Base-by-base conservation (phyloP, 2,113 vertebrate species). In the Coptodon rendalli region DNA sequence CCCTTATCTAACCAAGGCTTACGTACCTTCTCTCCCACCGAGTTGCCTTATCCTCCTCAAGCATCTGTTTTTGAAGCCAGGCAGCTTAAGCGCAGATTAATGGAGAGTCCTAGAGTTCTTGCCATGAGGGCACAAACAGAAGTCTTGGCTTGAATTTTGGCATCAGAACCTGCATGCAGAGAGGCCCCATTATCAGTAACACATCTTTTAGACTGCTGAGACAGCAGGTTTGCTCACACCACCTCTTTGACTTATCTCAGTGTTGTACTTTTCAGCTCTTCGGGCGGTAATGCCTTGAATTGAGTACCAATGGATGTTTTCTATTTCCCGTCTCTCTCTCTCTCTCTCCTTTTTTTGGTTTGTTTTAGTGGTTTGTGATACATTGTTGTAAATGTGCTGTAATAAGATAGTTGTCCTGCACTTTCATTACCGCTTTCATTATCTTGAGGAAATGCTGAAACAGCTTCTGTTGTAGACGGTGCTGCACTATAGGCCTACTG, bases 21-120 rank as follows among this genome's bases (percentile, higher is more conserved):
- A 93, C 86, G 89, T 87, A 54, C 86, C 92, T 90, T 48, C 83
- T 89, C 90, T 92, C 93, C 94, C 87, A 91, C 93, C n/a, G 94
- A 87, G 95, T 87, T 84, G 89, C 91, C 92, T 96, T 95, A 96
- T 96, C 94, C 94, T 90, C 78, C 88, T 92, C 86, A 82, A 94
- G 90, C 95, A 95, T 96, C 94, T 95, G 96, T 94, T 93, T 94
- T 87, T 89, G 91, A 94, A 94, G 92, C 90, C 85, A 80, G 89
- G 87, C 89, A 91, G 94, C 94, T 96, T 95, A 95, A 92, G 93
- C 83, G 73, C 91, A 95, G 95, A 94, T 96, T 95, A 96, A 96
- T 94, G 89, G 86, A 87, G 90, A 93, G 92, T 95, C 91, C 91
- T 82, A 68, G 86, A 94, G 92, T 91, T 95, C 88, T 88, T 86